phyloP scores from a whole-genome alignment of 2,113 vertebrate species.

The Sinocyclocheilus grahami region DNA sequence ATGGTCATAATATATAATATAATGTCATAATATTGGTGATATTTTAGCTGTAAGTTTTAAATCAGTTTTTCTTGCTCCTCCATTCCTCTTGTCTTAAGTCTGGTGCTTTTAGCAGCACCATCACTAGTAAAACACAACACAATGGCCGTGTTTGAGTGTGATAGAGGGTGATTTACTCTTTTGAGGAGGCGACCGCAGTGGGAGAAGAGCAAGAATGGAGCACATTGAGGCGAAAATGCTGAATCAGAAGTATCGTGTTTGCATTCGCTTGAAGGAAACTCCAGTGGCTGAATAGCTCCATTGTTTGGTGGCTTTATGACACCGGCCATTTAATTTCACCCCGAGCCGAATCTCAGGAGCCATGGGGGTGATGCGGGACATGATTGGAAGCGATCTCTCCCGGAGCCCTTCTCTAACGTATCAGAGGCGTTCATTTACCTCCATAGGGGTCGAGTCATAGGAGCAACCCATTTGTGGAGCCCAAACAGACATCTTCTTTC shows the following conservation, averaged over 20 bases:
- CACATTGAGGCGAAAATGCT: slow-evolving; percentile 62
- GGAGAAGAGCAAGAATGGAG: slow-evolving; percentile 49
- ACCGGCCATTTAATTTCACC: slow-evolving; percentile 77
- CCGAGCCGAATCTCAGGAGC: slow-evolving; percentile 63
- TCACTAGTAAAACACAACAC: slow-evolving; percentile 33
- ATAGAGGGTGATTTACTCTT: slow-evolving; percentile 52
- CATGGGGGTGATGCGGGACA: slow-evolving; percentile 66
- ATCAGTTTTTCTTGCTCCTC: not conserved
- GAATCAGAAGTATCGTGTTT: slow-evolving; percentile 76
- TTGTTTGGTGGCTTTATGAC: slow-evolving; percentile 76
- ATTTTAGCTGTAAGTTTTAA: slow-evolving; percentile 9
- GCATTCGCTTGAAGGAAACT: slow-evolving; percentile 70
- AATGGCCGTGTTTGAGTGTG: slow-evolving; percentile 38
- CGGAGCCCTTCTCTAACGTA: slow-evolving; percentile 36
- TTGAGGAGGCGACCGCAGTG: slow-evolving; percentile 33
- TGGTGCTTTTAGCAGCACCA: not conserved
- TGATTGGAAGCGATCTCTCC: slow-evolving; percentile 53
- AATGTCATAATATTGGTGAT: not conserved
- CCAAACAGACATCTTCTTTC: slow-evolving; percentile 66
- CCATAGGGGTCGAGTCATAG: slow-evolving; percentile 64
- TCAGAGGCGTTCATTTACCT: slow-evolving; percentile 70
- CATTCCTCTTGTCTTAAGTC: slow-evolving; percentile 22
- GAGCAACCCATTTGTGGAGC: slow-evolving; percentile 65
- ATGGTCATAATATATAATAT: too few species aligned
- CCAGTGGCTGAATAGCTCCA: slow-evolving; percentile 73